Conservation (phyloP, 2,113 vertebrate genomes). For the Sarotherodon lohbergeri region DNA sequence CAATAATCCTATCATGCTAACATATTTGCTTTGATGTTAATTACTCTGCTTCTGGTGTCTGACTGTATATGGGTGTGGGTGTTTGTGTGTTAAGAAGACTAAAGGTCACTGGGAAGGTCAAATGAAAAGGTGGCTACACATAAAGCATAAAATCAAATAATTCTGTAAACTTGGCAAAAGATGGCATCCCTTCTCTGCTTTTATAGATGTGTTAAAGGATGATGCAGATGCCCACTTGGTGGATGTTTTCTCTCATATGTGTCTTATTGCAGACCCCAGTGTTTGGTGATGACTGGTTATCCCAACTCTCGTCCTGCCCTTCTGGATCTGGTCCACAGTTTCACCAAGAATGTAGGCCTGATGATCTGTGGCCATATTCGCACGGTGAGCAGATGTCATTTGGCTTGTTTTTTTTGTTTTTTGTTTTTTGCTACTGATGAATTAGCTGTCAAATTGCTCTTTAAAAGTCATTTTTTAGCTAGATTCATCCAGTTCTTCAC, state of each 20-base stretch:
- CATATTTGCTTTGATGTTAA: constrained; percentile 70
- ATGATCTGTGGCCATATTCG: constrained; percentile 96
- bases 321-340: constrained; percentile 90
- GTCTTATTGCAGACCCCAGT: constrained; percentile 83
- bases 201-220: background rate
- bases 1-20: constrained; percentile 46
- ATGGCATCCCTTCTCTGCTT: background rate
- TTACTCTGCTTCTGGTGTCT: constrained; percentile 12
- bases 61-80: background rate
- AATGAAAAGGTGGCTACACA: background rate
- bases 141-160: background rate
- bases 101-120: constrained; percentile 11
- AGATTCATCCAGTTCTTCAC: background rate
- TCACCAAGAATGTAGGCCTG: constrained; percentile 96
- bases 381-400: constrained; percentile 73
- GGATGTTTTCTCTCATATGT: background rate
- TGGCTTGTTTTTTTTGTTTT: background rate
- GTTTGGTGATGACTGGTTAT: constrained; percentile 95
- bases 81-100: background rate
- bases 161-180: background rate
- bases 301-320: constrained; percentile 92
- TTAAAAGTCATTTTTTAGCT: background rate
- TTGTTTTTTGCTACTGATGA: background rate
- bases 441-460: background rate
- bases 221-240: background rate